A percentile compares a stretch with the other conserved stretches of the same genome.
phyloP scores from a whole-genome alignment of 2,113 vertebrate species.

The Oplegnathus fasciatus region DNA sequence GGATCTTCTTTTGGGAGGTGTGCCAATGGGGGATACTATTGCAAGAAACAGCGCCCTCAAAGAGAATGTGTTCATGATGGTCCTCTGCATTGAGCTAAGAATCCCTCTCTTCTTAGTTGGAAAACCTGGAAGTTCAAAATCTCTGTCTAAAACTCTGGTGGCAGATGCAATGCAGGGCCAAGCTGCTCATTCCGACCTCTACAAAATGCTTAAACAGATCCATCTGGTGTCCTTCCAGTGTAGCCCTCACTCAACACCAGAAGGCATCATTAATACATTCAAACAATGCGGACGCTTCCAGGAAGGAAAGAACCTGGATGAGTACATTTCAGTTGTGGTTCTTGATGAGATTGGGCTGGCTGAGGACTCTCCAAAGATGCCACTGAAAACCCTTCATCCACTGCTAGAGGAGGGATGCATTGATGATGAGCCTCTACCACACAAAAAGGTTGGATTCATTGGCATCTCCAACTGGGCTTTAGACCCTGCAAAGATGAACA shows the following conservation, averaged over 20 bases:
- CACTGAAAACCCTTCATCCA: constrained; percentile 95
- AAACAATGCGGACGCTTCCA: constrained; percentile 96
- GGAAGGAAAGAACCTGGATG: constrained; percentile 92
- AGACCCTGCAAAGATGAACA: constrained; percentile 98
- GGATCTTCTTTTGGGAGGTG: constrained; percentile 90
- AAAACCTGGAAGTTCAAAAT: constrained; percentile 98
- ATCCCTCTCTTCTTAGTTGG: constrained; percentile 97
- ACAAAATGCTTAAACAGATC: constrained; percentile 92
- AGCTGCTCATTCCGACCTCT: constrained; percentile 90
- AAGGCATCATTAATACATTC: constrained; percentile 96
- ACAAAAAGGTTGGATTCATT: constrained; percentile 96
- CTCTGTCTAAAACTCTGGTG: constrained; percentile 96
- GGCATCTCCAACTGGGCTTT: constrained; percentile 99
- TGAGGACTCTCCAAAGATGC: constrained; percentile 97
- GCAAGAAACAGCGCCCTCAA: constrained; percentile 94
- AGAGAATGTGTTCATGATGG: constrained; percentile 99
- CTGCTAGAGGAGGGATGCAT: constrained; percentile 96
- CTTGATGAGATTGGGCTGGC: constrained; percentile 97
- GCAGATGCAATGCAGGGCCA: constrained; percentile 97
- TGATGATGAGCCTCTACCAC: constrained; percentile 91
- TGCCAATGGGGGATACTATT: constrained; percentile 89
- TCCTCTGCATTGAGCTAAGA: constrained; percentile 94
- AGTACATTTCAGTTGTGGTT: constrained; percentile 96
- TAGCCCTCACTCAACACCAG: constrained; percentile 96
- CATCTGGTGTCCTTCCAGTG: constrained; percentile 98